These are phyloP conservation scores for Bufo gargarizans DNA, from an alignment of 2,113 vertebrate genomes.

Conservation along the genomic window DNA sequence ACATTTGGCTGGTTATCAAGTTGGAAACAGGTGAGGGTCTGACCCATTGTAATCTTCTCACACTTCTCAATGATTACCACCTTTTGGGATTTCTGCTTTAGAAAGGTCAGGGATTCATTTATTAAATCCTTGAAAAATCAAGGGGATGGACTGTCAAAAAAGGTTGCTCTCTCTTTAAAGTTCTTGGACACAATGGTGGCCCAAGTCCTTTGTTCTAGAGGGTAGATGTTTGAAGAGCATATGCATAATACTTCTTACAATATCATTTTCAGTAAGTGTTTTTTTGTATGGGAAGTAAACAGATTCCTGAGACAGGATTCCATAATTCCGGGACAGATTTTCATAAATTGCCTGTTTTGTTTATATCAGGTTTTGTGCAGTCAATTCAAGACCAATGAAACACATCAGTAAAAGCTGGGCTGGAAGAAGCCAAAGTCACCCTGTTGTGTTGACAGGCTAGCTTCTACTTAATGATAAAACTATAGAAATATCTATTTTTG, in stretches of 20 bases:
- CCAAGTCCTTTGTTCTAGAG: not conserved
- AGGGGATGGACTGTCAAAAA: not conserved
- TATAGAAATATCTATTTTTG: not conserved
- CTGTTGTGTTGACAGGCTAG: not conserved
- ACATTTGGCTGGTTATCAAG: not conserved
- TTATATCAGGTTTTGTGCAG: not conserved
- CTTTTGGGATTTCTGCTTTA: not conserved
- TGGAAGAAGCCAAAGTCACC: not conserved
- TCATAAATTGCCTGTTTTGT: too few species aligned
- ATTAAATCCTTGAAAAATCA: not conserved
- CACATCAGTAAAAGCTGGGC: not conserved
- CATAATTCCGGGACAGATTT: not conserved
- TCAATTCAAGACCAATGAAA: not conserved
- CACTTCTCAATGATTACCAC: not conserved
- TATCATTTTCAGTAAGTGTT: not conserved
- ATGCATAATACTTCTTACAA: not conserved
- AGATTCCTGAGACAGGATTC: not conserved
- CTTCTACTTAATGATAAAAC: too few species aligned
- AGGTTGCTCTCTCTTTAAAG: not conserved
- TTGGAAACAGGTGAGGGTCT: not conserved
- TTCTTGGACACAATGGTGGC: not conserved
- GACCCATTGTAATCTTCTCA: not conserved
- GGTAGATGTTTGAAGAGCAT: not conserved
- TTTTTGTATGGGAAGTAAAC: not conserved
- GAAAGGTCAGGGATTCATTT: not conserved